These are phyloP conservation scores for Siniperca chuatsi DNA, from an alignment of 2,113 vertebrate genomes.

Conservation along the genomic window DNA sequence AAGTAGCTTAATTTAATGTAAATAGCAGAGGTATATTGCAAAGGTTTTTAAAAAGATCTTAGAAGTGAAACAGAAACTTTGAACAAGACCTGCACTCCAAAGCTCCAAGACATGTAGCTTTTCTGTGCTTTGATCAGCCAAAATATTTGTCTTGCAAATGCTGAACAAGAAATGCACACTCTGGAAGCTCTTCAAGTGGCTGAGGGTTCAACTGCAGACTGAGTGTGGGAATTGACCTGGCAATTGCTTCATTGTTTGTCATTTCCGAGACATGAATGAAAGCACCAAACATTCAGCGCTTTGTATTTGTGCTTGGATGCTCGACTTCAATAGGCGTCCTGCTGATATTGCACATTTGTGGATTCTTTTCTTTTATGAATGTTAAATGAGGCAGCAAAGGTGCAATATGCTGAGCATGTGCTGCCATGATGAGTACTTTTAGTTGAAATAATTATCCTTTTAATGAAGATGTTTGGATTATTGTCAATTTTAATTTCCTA, in stretches of 20 bases:
- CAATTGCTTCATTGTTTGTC: constrained; percentile 55
- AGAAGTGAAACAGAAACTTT: constrained; percentile 25
- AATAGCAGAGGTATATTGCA: constrained; percentile 10
- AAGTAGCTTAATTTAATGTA: constrained; percentile 20
- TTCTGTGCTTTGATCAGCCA: constrained; percentile 45
- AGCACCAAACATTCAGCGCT: constrained; percentile 44
- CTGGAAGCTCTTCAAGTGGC: constrained; percentile 33
- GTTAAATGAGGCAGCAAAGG: constrained; percentile 40
- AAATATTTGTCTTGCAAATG: constrained; percentile 50
- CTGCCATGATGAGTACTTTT: constrained; percentile 6
- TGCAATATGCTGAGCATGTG: constrained; percentile 11
- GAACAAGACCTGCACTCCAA: background rate
- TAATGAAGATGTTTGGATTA: constrained; percentile 16
- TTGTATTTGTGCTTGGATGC: constrained; percentile 43
- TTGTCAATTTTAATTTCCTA: constrained; percentile 7
- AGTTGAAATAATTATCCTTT: background rate
- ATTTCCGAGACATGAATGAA: constrained; percentile 55
- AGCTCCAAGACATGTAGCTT: constrained; percentile 10
- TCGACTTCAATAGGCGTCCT: constrained; percentile 29
- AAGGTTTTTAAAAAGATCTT: constrained; percentile 12
- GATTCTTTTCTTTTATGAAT: constrained; percentile 23
- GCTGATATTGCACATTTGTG: constrained; percentile 40
- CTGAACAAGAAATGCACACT: constrained; percentile 16
- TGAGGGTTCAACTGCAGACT: constrained; percentile 20
- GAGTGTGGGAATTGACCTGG: constrained; percentile 62